phyloP scores from a whole-genome alignment of 2,888 invertebrate species.

The Chymomyza procnemis region DNA sequence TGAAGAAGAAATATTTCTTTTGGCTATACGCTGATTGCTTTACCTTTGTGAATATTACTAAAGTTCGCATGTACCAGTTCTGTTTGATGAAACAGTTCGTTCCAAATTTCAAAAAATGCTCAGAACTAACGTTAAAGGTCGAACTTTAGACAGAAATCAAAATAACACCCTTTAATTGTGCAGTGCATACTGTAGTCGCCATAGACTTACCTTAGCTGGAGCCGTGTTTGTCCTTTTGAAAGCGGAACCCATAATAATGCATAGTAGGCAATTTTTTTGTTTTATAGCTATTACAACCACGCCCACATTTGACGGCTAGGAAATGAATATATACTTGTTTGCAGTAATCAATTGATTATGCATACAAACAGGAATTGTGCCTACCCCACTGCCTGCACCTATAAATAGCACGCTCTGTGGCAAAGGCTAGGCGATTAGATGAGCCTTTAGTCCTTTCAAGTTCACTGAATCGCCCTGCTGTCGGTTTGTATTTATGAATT shows the following conservation, averaged over 20 bases:
- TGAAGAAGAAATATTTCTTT: too few species aligned
- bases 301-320: not conserved
- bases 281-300: constrained; percentile 31
- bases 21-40: too few species aligned
- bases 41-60: too few species aligned
- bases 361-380: constrained; percentile 40
- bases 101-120: too few species aligned
- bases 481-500: constrained; percentile 51
- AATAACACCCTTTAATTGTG: too few species aligned
- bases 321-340: constrained; percentile 50
- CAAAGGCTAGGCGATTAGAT: constrained; percentile 41
- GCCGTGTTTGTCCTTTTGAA: not conserved
- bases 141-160: too few species aligned
- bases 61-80: too few species aligned
- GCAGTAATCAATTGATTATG: constrained; percentile 59
- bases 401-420: constrained; percentile 35
- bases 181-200: too few species aligned
- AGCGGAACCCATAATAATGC: constrained; percentile 37
- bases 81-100: too few species aligned
- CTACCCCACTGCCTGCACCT: constrained; percentile 17
- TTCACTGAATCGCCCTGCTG: constrained; percentile 34
- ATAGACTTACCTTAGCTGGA: too few species aligned
- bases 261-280: constrained; percentile 47
- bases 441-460: constrained; percentile 16
- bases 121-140: too few species aligned